These are phyloP conservation scores for Rhinoraja longicauda DNA, from an alignment of 2,797 vertebrate species.

Conservation along the genomic window DNA sequence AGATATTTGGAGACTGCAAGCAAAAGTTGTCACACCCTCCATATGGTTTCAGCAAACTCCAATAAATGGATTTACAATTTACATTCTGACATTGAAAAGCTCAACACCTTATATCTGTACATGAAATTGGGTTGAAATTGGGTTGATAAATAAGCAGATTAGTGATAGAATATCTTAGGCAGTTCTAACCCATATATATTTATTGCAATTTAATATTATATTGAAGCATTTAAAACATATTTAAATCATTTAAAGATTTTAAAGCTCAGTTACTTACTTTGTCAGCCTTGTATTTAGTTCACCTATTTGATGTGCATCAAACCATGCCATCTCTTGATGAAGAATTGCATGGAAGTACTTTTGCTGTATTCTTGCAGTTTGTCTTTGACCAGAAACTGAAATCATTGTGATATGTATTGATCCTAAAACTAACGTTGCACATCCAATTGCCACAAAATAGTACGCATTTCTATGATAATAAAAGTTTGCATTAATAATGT, in stretches of 20 bases:
- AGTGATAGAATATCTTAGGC: background rate
- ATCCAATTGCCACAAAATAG: slow-evolving; percentile 58
- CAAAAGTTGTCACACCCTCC: background rate
- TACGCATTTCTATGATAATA: slow-evolving; percentile 53
- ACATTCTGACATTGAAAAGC: background rate
- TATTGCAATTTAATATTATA: background rate
- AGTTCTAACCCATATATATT: background rate
- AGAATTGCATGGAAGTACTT: slow-evolving; percentile 65
- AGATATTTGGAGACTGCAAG: background rate
- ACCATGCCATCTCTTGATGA: slow-evolving; percentile 70
- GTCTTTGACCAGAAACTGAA: slow-evolving; percentile 53
- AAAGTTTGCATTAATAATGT: slow-evolving; percentile 39
- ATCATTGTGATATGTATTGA: slow-evolving; percentile 58
- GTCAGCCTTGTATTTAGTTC: slow-evolving; percentile 60
- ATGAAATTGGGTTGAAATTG: background rate
- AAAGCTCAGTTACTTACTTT: slow-evolving; percentile 53
- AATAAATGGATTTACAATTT: background rate
- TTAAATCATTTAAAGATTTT: background rate
- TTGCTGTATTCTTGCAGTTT: slow-evolving; percentile 58
- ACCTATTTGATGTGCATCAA: slow-evolving; percentile 61
- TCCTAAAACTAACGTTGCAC: slow-evolving; percentile 52
- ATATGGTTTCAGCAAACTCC: background rate
- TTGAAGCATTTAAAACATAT: background rate
- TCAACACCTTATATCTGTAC: background rate
- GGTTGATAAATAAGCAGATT: background rate